A percentile compares a stretch with the other conserved stretches of the same genome.
Conservation (phyloP, 2,888 invertebrate genomes). For the Megamerina dolium region DNA sequence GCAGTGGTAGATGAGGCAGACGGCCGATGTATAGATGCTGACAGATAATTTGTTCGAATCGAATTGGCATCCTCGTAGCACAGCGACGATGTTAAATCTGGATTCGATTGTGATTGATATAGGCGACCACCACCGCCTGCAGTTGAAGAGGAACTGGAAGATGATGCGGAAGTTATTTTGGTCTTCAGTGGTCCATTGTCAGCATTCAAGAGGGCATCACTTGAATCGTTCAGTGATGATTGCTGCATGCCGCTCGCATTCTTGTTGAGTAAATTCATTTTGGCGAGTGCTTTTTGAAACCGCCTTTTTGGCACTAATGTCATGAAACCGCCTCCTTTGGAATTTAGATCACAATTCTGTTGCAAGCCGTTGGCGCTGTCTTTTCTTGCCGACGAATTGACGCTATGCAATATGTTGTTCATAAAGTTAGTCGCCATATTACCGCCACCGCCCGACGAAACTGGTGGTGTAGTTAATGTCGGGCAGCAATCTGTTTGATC, state of each 20-base stretch:
- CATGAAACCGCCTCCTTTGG: slow-evolving; percentile 68
- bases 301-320: slow-evolving; percentile 76
- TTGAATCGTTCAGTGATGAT: slow-evolving; percentile 36
- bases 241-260: slow-evolving; percentile 29
- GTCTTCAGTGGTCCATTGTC: slow-evolving; percentile 9
- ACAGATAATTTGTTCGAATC: slow-evolving; percentile 45
- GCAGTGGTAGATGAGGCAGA: slow-evolving; percentile 33
- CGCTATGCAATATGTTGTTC: slow-evolving; percentile 52
- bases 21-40: slow-evolving; percentile 34
- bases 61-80: slow-evolving; percentile 76
- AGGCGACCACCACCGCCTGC: slow-evolving; percentile 42
- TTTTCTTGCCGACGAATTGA: slow-evolving; percentile 39
- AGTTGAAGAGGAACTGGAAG: slow-evolving; percentile 29
- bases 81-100: slow-evolving; percentile 60
- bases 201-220: slow-evolving; percentile 32
- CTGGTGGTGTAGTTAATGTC: slow-evolving; percentile 37
- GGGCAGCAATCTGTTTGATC: slow-evolving; percentile 48
- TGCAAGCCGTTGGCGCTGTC: slow-evolving; percentile 18
- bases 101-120: slow-evolving; percentile 84
- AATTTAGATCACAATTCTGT: slow-evolving; percentile 13
- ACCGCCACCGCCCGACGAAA: slow-evolving; percentile 47
- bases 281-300: slow-evolving; percentile 77
- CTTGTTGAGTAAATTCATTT: slow-evolving; percentile 68
- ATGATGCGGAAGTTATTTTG: slow-evolving; percentile 25
- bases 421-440: slow-evolving; percentile 48